Base-by-base conservation (phyloP, 2,113 vertebrate species). In the Oreochromis tanganicae region DNA sequence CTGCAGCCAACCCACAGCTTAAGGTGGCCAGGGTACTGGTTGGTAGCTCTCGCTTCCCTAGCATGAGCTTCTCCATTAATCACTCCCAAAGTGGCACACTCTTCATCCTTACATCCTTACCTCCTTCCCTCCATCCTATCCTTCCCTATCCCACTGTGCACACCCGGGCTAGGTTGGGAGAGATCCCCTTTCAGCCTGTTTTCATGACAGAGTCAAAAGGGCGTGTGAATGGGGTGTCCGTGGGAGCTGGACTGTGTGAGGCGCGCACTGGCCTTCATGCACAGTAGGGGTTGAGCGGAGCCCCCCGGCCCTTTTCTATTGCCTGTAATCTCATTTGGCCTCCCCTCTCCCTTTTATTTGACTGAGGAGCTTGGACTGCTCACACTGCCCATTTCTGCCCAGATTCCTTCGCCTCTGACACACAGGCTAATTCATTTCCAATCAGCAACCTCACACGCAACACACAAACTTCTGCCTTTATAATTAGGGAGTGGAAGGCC, bases 171-270 rank as follows among this genome's bases (percentile, higher is more conserved):
- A 91, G 92, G 94, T 93, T 92, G 84, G 88, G 92, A 95, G 94
- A 95, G 96, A 95, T 96, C 94, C 94, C 96, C 94, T 97, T 97
- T 97, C 96, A 97, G 96, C 88, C 95, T 92, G 93, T 96, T 97
- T 97, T 96, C 96, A 96, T 96, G 96, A 96, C 96, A 96, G 96
- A 97, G 97, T 97, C 97, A 97, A 97, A 98, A 98, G 98, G 98
- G 98, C 98, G 98, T 99, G 98, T 99, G 98, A 99, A 99, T 98
- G 97, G 97, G 95, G 96, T 96, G 94, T 97, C 96, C 93, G 96
- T 97, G 97, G 97, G 97, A 98, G 97, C 96, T 94, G 96, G 95
- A 96, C 95, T 93, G 95, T 96, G 95, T 95, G 97, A 95, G 96
- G 95, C 94, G 92, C 91, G 93, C 96, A 95, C 97, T 96, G 96